Conservation (phyloP, 2,113 vertebrate genomes). For the Chlamydotis undulata region DNA sequence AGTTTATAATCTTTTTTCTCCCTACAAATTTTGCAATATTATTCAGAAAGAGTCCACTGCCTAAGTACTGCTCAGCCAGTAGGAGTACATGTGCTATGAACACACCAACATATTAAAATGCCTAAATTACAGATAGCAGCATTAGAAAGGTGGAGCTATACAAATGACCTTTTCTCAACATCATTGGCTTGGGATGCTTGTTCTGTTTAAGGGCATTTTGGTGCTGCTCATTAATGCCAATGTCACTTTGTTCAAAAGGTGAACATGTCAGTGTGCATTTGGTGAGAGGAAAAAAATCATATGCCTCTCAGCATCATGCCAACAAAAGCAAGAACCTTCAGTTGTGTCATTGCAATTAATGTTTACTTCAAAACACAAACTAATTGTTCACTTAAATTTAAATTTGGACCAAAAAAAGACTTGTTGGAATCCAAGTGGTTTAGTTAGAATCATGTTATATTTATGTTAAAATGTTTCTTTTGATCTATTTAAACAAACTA, state of each 20-base stretch:
- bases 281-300: background rate
- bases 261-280: background rate
- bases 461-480: background rate
- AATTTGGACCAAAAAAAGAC: background rate
- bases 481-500: background rate
- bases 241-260: background rate
- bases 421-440: background rate
- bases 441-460: background rate
- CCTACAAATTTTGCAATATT: rapidly evolving
- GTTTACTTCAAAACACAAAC: background rate
- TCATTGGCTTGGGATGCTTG: background rate
- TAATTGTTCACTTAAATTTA: background rate
- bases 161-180: background rate
- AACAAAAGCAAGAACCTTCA: background rate
- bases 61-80: background rate
- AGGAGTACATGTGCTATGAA: background rate
- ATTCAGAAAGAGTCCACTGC: background rate
- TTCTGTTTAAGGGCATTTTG: background rate
- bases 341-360: background rate
- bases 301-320: background rate
- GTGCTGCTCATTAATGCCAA: background rate
- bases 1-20: background rate
- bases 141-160: background rate
- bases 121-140: background rate
- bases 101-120: background rate